phyloP scores from a whole-genome alignment of 2,888 invertebrate genomes.

The Hedya salicella region DNA sequence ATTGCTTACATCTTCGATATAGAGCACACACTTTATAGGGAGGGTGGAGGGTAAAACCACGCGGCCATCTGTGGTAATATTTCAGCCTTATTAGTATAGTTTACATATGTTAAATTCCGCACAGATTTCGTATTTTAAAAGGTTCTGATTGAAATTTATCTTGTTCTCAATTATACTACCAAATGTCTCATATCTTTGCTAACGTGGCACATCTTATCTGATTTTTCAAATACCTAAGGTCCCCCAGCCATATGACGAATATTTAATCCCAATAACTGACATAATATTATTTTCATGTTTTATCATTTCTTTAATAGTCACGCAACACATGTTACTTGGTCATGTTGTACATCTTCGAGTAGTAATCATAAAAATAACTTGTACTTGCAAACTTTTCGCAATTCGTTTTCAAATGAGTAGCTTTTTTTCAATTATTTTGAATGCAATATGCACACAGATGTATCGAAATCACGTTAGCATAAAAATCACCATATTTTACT shows the following conservation, averaged over 20 bases:
- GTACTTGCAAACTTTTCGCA: too few relatives aligned
- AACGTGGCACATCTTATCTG: constrained; percentile 8
- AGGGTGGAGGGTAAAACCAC: not conserved
- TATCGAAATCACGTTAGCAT: too few relatives aligned
- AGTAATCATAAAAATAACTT: too few relatives aligned
- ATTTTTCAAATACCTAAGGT: not conserved
- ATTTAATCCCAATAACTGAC: not conserved
- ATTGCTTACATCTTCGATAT: not conserved
- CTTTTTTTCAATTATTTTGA: too few relatives aligned
- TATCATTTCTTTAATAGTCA: too few relatives aligned
- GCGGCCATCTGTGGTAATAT: not conserved
- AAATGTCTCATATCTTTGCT: not conserved
- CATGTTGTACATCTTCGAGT: not conserved
- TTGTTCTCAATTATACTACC: not conserved
- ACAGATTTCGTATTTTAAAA: too few relatives aligned
- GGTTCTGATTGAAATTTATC: too few relatives aligned
- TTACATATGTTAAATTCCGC: too few relatives aligned
- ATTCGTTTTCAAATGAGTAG: not conserved
- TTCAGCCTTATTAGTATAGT: not conserved
- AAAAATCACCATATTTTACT: too few relatives aligned
- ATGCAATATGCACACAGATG: too few relatives aligned
- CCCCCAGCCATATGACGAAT: not conserved
- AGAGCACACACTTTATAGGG: not conserved
- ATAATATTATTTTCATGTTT: not conserved
- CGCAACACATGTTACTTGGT: constrained; percentile 1